Base-by-base conservation (phyloP, 2,113 vertebrate genomes). In the Leucosticte australis region DNA sequence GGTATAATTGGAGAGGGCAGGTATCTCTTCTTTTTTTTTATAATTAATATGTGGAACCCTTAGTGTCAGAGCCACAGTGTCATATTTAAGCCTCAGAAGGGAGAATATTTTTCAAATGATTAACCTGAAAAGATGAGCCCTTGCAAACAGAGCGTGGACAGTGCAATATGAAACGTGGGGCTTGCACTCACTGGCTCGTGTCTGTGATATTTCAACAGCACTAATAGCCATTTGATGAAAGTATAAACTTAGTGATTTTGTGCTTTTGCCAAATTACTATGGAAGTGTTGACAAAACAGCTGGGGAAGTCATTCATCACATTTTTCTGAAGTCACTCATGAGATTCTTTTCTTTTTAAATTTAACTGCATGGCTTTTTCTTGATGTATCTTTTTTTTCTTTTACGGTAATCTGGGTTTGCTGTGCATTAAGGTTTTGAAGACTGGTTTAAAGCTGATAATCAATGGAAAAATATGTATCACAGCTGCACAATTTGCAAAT, bases 191-290 rank as follows among this genome's bases (percentile, higher is more conserved):
- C 56, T 64, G 95, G 42, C 59, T 65, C 0, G 0, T 50, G 83
- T 55, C 95, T 96, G 96, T 73, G 89, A 60, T 77, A 47, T 63
- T 77, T 93, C 90, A 96, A 19, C 64, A 35, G 83, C 11, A 3
- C 79, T 86, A 90, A 93, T 39, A 68, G 87, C 68, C 82, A 70
- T 81, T 90, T 46, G 85, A 92, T 92, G 94, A 89, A 94, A 91
- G 77, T 69, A 75, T 55, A 87, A 92, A 95, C 92, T 88, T 39
- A 33, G 91, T 69, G 60, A 88, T 94, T 93, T 81, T 93, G 93
- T 82, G 82, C 87, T 86, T 87, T 95, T 94, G 96, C 96, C 96
- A 97, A 93, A 95, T 97, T 96, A 96, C 92, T 96, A 95, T 97
- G 95, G 92, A 92, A 97, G 82, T 50, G 93, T 96, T 96, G 93